phyloP scores from a whole-genome alignment of 2,113 vertebrate species.

The Bolborhynchus lineola region DNA sequence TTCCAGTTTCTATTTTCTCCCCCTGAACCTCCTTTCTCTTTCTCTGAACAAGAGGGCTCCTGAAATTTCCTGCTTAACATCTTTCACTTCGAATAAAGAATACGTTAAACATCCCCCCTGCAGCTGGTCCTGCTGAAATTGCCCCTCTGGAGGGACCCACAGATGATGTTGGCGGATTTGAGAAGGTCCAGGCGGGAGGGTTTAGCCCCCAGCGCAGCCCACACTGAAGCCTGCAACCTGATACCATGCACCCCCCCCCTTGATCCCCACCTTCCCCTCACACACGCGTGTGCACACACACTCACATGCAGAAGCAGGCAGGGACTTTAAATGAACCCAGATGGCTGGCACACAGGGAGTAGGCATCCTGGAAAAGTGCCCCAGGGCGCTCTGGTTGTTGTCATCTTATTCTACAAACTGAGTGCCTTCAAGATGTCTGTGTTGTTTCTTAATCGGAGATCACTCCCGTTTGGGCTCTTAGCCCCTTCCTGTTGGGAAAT shows the following conservation, averaged over 20 bases:
- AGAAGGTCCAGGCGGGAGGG: slow-evolving; percentile 86
- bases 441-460: slow-evolving; percentile 87
- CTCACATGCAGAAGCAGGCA: neutral
- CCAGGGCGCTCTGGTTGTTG: slow-evolving; percentile 71
- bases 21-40: slow-evolving; percentile 68
- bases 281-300: neutral
- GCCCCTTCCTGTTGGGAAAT: slow-evolving; percentile 86
- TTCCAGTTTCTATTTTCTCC: slow-evolving; percentile 76
- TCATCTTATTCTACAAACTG: slow-evolving; percentile 71
- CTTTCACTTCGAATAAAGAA: slow-evolving; percentile 93
- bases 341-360: slow-evolving; percentile 84
- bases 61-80: slow-evolving; percentile 92
- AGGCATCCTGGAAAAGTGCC: slow-evolving; percentile 77
- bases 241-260: slow-evolving; percentile 56
- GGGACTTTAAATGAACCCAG: slow-evolving; percentile 89
- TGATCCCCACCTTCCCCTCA: slow-evolving; percentile 40
- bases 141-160: slow-evolving; percentile 79
- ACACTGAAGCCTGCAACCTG: slow-evolving; percentile 88
- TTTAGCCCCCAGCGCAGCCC: slow-evolving; percentile 81
- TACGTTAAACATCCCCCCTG: slow-evolving; percentile 87
- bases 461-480: slow-evolving; percentile 79
- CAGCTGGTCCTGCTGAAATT: slow-evolving; percentile 88
- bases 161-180: slow-evolving; percentile 80
- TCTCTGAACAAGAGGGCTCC: slow-evolving; percentile 82
- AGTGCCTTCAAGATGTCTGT: slow-evolving; percentile 82